Conservation (phyloP, 2,888 invertebrate species). For the Aromia moschata region DNA sequence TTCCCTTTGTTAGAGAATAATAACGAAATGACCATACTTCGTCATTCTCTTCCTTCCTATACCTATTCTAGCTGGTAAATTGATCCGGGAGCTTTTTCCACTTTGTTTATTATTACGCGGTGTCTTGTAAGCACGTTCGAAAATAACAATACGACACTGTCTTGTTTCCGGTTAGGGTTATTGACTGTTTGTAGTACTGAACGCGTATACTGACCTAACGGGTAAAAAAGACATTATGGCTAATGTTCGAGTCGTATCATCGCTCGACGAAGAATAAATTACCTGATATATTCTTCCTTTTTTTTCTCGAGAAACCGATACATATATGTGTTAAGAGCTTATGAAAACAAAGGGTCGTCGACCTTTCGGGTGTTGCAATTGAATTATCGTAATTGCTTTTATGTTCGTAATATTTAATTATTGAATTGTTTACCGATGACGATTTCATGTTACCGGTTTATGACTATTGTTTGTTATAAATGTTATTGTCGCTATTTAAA, state of each 20-base stretch:
- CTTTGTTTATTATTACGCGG: conserved; percentile 14
- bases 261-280: conserved; percentile 19
- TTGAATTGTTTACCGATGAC: conserved; percentile 3
- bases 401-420: conserved; percentile 18
- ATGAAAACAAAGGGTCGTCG: conserved; percentile 31
- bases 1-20: too few relatives aligned
- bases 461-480: background rate
- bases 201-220: conserved; percentile 31
- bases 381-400: background rate
- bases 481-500: too few relatives aligned
- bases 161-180: conserved; percentile 36
- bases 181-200: conserved; percentile 36
- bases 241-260: conserved; percentile 24
- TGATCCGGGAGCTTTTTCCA: conserved; percentile 13
- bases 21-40: too few relatives aligned
- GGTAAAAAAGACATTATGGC: conserved; percentile 28
- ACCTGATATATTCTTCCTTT: conserved; percentile 31
- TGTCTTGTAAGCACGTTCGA: conserved; percentile 20
- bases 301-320: conserved; percentile 30
- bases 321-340: conserved; percentile 29
- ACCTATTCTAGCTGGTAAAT: conserved; percentile 10
- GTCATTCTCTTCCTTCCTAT: too few relatives aligned
- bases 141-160: conserved; percentile 35
- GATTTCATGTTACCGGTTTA: conserved; percentile 1
- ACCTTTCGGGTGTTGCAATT: conserved; percentile 19